These are phyloP conservation scores for Orthosia cruda DNA, from an alignment of 2,888 invertebrate species.

Conservation along the genomic window DNA sequence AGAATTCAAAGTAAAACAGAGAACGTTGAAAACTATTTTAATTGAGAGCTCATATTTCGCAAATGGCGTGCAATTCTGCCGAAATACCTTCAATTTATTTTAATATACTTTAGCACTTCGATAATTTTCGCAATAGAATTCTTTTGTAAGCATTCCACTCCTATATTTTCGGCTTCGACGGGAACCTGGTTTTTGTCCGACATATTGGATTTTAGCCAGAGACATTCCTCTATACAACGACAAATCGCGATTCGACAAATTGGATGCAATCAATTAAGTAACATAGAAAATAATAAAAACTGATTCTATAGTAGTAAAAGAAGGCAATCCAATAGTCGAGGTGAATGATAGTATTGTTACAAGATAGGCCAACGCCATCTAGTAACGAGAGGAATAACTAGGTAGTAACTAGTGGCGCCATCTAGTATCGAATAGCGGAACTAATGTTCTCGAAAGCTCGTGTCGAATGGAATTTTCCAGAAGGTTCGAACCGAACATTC, in stretches of 20 bases:
- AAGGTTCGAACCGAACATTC: no score
- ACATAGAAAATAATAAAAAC: conserved; percentile 5
- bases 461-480: no score
- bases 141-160: neutral
- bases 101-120: conserved; percentile 16
- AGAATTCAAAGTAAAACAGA: conserved; percentile 33
- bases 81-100: conserved; percentile 26
- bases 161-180: neutral
- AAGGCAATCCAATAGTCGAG: neutral
- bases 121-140: conserved; percentile 11
- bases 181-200: neutral
- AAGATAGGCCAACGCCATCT: no score
- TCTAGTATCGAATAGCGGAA: no score
- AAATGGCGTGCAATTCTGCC: conserved; percentile 35
- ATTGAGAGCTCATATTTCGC: conserved; percentile 55
- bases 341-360: no score
- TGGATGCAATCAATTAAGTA: conserved; percentile 25
- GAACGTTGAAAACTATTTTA: conserved; percentile 58
- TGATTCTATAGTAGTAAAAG: neutral
- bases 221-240: conserved; percentile 5
- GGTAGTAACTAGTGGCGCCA: no score
- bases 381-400: no score
- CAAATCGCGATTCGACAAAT: conserved; percentile 11
- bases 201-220: conserved; percentile 19
- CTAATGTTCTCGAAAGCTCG: no score